Evolutionary conservation across 2,888 invertebrate species (phyloP), one percentile per base, ranked within the genome.

Genomic region (Tenthredo distinguenda): DNA sequence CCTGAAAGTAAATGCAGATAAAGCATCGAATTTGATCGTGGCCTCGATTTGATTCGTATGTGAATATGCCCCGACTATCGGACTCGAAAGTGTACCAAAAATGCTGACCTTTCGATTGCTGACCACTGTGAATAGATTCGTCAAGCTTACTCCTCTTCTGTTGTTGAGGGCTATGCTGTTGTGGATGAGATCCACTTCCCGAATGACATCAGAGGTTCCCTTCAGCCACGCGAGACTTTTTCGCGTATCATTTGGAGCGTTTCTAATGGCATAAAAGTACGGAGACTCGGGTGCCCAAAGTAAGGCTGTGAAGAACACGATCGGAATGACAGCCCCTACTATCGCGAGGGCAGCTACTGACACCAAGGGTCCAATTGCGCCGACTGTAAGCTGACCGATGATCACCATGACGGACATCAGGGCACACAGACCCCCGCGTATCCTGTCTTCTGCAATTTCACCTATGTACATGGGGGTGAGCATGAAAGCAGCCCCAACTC

Each of bases 91-190:
- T 58, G 21, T 21, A 21, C 10, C 12, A 12, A 21, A 68, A 68
- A 21, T 34, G 3, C 18, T 65, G 31, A 84, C 86, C 40, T 86
- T 84, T 34, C 79, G 43, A 72, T 86, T 84, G 31, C 50, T 72
- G 15, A 37, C 55, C n/a, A 65, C 50, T 6, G 82, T 58, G 18
- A 55, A 83, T 4, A 86, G 15, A 43, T 85, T 83, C 26, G 50
- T 65, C 26, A 87, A 37, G 34, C 72, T 84, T 76, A 74, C 84
- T 7, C 88, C 86, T 86, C 91, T 91, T 4, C 90, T 90, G 86
- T 91, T 90, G 85, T 93, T 92, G 12, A 91, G 85, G 10, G 88
- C 86, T 0, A 92, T 92, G 85, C 91, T 91, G 5, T 71, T 81
- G 6, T 87, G 87, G 21, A 92, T 86, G 9, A 86, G 83, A 1